Evolutionary conservation across 1,140 invertebrate species (phyloP), one percentile per base, ranked within the genome.

Genomic region (Calycopis cecrops): DNA sequence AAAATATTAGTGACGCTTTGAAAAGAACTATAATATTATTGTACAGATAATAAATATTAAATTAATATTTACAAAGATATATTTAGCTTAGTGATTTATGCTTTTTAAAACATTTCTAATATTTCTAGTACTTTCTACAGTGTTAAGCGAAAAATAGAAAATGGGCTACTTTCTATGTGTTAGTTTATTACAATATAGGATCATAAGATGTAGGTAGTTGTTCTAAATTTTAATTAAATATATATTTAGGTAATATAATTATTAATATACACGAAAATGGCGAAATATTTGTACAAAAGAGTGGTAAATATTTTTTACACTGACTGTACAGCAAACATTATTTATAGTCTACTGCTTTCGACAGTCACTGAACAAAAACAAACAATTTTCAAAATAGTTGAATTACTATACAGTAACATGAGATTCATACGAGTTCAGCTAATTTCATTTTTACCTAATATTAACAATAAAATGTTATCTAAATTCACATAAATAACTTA

Each of bases 401-500:
- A 65, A 74, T 79, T 73, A 70, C 62, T 75, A 76, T 79, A 80
- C 69, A 84, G 72, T 74, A 79, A 73, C 71, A 71, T 80, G 83
- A 86, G 83, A 86, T 86, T 83, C 83, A 78, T n/a, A 69, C 63
- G 69, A 72, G 72, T 78, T 84, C 73, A 86, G 79, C 76, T 83
- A 76, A 85, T 82, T 82, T 80, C 62, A 76, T 70, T 80, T 74
- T 73, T 65, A 76, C 54, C 65, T 80, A 79, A 80, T 66, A 83
- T 81, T 76, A 77, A 81, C 73, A 78, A 76, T 78, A 71, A 73
- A 79, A 82, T 73, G 40, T 53, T 33, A 47, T 16, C 40, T 53
- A 52, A 52, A 79, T 81, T 83, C 72, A 76, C 76, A 87, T 84
- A 87, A 87, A 85, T 85, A 82, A 85, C 69, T 84, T 81, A 85